Percentiles rank a stretch among this genome's conserved stretches.
Conservation (phyloP, 1,140 invertebrate species). For the Drosophila quadrilineata region DNA sequence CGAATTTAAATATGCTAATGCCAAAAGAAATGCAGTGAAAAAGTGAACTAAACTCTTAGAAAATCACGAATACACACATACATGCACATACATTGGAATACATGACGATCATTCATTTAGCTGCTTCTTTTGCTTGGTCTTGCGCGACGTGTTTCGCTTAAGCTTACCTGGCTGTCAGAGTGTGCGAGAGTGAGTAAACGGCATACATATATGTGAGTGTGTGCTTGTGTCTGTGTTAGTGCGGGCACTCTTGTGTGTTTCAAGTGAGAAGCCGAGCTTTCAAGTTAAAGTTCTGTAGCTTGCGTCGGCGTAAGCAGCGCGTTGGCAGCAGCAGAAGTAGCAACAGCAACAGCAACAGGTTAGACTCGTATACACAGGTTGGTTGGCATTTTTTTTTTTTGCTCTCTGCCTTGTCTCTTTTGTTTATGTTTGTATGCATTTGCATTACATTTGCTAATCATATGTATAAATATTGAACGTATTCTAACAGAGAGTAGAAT, state of each 20-base stretch:
- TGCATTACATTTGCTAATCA: constrained; percentile 33
- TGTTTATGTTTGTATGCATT: constrained; percentile 41
- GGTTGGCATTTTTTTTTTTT: constrained; percentile 25
- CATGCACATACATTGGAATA: constrained; percentile 19
- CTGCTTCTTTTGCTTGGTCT: constrained; percentile 48
- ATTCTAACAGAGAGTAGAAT: too few relatives aligned
- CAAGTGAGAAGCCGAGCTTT: constrained; percentile 52
- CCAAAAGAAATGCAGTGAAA: constrained; percentile 24
- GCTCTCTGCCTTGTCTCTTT: constrained; percentile 34
- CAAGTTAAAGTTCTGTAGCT: constrained; percentile 63
- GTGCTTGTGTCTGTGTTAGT: constrained; percentile 25
- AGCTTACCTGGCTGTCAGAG: constrained; percentile 55
- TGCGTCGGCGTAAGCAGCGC: constrained; percentile 46
- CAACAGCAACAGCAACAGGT: constrained; percentile 42
- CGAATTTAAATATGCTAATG: constrained; percentile 19
- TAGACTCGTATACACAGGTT: constrained; percentile 44
- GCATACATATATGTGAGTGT: constrained; percentile 23
- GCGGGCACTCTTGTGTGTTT: constrained; percentile 16
- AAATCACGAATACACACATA: constrained; percentile 22
- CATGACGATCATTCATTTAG: constrained; percentile 67
- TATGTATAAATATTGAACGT: constrained; percentile 10
- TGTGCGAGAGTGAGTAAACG: constrained; percentile 29
- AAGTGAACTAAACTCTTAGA: constrained; percentile 11
- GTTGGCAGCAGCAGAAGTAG: constrained; percentile 25
- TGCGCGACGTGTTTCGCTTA: constrained; percentile 41